Evolutionary conservation across 2,113 vertebrate species (phyloP).

Genomic region (Sturnus vulgaris): DNA sequence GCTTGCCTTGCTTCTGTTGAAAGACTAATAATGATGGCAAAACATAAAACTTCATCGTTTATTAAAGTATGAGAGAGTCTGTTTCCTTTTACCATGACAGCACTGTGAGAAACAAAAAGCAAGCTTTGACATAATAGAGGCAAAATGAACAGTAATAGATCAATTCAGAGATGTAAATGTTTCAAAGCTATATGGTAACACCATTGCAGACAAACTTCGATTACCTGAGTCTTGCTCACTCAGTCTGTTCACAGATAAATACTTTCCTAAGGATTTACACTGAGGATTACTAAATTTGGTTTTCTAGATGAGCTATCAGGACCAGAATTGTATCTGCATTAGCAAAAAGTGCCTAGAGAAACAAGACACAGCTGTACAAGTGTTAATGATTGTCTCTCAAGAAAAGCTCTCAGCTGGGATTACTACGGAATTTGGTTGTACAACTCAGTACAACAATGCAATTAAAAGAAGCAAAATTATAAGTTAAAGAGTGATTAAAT

Average conservation of each 20-base stretch:
- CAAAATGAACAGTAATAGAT: not conserved
- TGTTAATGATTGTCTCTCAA: not conserved
- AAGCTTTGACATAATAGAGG: not conserved
- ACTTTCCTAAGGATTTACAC: not conserved
- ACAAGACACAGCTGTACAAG: not conserved
- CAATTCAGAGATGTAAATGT: slow-evolving; percentile 8
- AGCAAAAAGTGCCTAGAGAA: not conserved
- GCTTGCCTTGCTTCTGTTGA: not conserved
- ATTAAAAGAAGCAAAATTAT: not conserved
- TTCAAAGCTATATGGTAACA: not conserved
- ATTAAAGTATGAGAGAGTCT: not conserved
- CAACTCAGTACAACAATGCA: not conserved
- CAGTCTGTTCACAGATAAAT: not conserved
- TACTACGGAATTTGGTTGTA: not conserved
- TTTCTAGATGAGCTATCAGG: not conserved
- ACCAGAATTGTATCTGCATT: not conserved
- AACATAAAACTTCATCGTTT: not conserved
- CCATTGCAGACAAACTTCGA: not conserved
- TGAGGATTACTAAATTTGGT: not conserved
- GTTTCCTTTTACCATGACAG: not conserved
- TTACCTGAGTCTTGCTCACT: not conserved
- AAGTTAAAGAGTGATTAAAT: not conserved
- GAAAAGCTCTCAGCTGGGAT: accelerated
- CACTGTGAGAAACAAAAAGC: not conserved
- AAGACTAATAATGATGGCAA: not conserved